Evolutionary conservation across 2,113 vertebrate species (phyloP).

Genomic region (Zosterops lateralis): DNA sequence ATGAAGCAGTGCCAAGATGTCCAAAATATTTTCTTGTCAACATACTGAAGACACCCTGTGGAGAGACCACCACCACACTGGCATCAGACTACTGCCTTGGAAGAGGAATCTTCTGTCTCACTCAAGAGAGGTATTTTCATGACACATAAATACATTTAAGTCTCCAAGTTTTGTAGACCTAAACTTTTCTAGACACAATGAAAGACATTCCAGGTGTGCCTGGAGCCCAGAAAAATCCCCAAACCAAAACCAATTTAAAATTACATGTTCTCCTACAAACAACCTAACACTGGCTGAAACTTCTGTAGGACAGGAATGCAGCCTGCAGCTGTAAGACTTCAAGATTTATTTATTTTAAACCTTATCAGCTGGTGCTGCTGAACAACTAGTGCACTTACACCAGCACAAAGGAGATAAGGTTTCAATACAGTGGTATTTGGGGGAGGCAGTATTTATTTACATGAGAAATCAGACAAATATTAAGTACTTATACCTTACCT

Average conservation of each 20-base stretch:
- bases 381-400: background rate
- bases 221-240: background rate
- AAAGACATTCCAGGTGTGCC: background rate
- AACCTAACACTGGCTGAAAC: background rate
- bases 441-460: background rate
- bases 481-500: background rate
- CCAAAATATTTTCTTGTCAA: background rate
- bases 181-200: background rate
- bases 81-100: background rate
- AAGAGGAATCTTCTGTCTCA: background rate
- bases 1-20: background rate
- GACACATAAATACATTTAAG: accelerated
- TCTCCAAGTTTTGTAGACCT: background rate
- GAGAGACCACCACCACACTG: background rate
- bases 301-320: background rate
- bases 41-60: background rate
- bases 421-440: background rate
- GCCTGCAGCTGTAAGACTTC: background rate
- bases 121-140: background rate
- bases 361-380: background rate
- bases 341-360: background rate
- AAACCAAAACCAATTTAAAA: background rate
- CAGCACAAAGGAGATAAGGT: background rate
- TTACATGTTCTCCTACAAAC: background rate
- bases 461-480: background rate